Evolutionary conservation across 2,113 vertebrate genomes (phyloP).

Genomic region (Eptesicus fuscus): DNA sequence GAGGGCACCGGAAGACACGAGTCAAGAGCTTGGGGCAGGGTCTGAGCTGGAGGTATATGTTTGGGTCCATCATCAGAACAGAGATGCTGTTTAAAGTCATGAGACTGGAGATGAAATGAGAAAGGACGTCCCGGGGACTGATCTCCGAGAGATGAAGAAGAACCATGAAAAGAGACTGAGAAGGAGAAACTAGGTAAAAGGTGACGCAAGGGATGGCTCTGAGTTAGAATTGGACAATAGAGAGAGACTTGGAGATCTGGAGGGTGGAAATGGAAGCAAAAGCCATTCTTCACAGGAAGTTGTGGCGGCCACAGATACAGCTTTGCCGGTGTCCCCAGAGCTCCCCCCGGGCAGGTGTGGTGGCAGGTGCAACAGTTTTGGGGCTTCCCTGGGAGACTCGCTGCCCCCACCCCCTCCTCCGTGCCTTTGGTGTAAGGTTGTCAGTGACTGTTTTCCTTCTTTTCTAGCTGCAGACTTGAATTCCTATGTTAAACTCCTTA

Average conservation of each 20-base stretch:
- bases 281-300: not conserved
- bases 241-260: not conserved
- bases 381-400: rapidly evolving
- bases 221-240: not conserved
- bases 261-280: not conserved
- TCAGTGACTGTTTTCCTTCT: not conserved
- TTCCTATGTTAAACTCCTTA: not conserved
- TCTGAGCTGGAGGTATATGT: not conserved
- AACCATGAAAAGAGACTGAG: not conserved
- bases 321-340: not conserved
- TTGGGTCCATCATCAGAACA: not conserved
- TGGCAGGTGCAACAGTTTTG: not conserved
- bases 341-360: not conserved
- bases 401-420: too few relatives aligned
- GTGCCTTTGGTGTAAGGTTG: not conserved
- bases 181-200: not conserved
- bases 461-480: not conserved
- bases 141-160: not conserved
- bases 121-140: not conserved
- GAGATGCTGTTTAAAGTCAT: not conserved
- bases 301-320: rapidly evolving
- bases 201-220: not conserved
- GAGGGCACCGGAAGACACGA: not conserved
- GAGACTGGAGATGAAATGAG: not conserved
- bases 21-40: not conserved